Evolutionary conservation across 1,140 invertebrate genomes (phyloP).

Genomic region (Cydia splendana): DNA sequence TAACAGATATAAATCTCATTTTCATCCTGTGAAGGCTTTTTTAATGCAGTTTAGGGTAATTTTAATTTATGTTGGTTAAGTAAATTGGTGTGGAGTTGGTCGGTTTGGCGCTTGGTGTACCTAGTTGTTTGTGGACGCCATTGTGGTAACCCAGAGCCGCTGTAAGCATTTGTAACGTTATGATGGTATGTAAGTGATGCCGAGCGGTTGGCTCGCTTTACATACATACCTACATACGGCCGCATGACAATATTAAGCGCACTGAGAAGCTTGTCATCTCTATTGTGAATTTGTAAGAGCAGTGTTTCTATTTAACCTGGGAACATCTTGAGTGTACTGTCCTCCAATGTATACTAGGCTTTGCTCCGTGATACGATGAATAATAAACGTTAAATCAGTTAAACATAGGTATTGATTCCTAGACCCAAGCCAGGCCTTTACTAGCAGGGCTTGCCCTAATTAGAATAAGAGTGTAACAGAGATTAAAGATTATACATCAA

Average conservation of each 20-base stretch:
- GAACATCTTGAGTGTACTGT: too few species aligned
- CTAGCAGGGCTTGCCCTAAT: too few species aligned
- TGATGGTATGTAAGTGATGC: constrained; percentile 1
- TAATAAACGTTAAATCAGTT: too few species aligned
- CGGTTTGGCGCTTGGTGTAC: constrained; percentile 38
- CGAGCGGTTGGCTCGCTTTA: background rate
- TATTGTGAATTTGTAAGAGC: background rate
- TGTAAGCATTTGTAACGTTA: constrained; percentile 36
- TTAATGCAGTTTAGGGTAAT: constrained; percentile 59
- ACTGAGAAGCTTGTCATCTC: background rate
- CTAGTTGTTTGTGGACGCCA: constrained; percentile 15
- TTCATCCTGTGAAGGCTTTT: constrained; percentile 59
- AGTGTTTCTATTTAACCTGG: background rate
- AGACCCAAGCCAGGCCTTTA: too few species aligned
- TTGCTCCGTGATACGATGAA: too few species aligned
- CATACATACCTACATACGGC: background rate
- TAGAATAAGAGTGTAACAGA: too few species aligned
- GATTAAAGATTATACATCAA: too few species aligned
- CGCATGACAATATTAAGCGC: background rate
- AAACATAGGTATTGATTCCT: too few species aligned
- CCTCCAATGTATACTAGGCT: too few species aligned
- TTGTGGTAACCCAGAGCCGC: constrained; percentile 36
- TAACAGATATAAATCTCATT: constrained; percentile 77
- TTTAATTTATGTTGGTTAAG: constrained; percentile 64
- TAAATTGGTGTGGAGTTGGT: constrained; percentile 44